A percentile compares a stretch with the other conserved stretches of the same genome.
Evolutionary conservation across 1,140 invertebrate genomes (phyloP).

Genomic region (Atta colombica): DNA sequence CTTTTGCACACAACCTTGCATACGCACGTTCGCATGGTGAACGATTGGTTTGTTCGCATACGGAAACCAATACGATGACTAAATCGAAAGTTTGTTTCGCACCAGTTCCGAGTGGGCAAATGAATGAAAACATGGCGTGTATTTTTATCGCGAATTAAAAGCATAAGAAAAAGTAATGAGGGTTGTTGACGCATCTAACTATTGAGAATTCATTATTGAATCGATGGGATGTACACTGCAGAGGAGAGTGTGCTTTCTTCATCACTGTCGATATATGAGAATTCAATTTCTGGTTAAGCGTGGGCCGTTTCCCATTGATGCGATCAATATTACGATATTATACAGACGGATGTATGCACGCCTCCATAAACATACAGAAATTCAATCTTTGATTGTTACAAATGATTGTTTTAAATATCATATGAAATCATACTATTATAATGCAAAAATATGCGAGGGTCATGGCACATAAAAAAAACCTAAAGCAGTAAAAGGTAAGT

Average conservation of each 20-base stretch:
- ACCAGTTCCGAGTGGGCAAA: background rate
- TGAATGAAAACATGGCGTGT: conserved; percentile 17
- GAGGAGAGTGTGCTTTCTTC: conserved; percentile 39
- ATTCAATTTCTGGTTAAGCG: conserved; percentile 58
- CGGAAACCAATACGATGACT: conserved; percentile 8
- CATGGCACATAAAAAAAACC: too few relatives aligned
- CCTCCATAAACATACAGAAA: conserved; percentile 1
- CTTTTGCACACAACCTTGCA: background rate
- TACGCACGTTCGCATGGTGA: background rate
- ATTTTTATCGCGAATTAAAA: conserved; percentile 6
- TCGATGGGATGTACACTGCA: background rate
- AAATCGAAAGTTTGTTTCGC: conserved; percentile 32
- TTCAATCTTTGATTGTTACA: background rate
- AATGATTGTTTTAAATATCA: background rate
- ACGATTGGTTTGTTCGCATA: conserved; percentile 29
- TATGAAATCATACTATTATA: background rate
- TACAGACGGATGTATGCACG: conserved; percentile 1
- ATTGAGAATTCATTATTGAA: conserved; percentile 27
- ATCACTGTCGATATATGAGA: conserved; percentile 52
- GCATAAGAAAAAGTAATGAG: conserved; percentile 10
- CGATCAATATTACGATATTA: background rate
- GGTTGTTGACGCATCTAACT: background rate
- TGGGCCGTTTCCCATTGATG: conserved; percentile 20
- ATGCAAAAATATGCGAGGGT: background rate
- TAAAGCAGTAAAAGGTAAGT: too few relatives aligned